Evolutionary conservation across 2,797 vertebrate genomes (phyloP), one percentile per base, ranked within the genome.

Genomic region (Synaphobranchus kaupii): DNA sequence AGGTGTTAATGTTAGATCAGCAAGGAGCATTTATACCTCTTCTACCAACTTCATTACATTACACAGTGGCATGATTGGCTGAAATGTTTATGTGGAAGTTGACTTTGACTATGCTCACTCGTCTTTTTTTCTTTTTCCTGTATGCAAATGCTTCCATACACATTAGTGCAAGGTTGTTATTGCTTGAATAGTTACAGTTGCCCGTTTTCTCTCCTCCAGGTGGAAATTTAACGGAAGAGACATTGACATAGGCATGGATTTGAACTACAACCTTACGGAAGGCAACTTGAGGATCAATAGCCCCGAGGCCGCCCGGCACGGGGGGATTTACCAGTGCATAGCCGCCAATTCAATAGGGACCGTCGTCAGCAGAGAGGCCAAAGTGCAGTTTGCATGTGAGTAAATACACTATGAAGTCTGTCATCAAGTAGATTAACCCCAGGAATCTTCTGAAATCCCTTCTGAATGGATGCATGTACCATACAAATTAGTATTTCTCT

Each of bases 321-420:
- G 95, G 81, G 98, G 98, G 17, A 96, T 92, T 0, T 99, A 98
- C 94, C 98, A 98, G 92, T 99, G 98, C 91, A 96, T 97, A 56
- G 96, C 97, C 89, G 95, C 97, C 92, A 99, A 98, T 93, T 92
- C 95, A 0, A 96, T 98, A 0, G 98, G 98, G 90, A 98, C 97
- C 0, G 91, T 98, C 1, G 92, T 98, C 90, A 98, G 98, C 96
- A 95, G 96, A 86, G 96, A 98, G 90, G 97, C 98, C 12, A 95
- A 93, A 89, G 97, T 99, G 85, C 97, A 97, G 90, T 99, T 99
- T 95, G 97, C 97, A 56, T 99, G 98, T 99, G 91, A 99, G 98
- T 97, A 39, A 86, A 86, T 48, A 81, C 0, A 63, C 47, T 58
- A 52, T 12, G 28, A 48, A 76, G 60, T 73, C 31, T 56, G 68